Conservation (phyloP, 2,113 vertebrate species). For the Rissa tridactyla region DNA sequence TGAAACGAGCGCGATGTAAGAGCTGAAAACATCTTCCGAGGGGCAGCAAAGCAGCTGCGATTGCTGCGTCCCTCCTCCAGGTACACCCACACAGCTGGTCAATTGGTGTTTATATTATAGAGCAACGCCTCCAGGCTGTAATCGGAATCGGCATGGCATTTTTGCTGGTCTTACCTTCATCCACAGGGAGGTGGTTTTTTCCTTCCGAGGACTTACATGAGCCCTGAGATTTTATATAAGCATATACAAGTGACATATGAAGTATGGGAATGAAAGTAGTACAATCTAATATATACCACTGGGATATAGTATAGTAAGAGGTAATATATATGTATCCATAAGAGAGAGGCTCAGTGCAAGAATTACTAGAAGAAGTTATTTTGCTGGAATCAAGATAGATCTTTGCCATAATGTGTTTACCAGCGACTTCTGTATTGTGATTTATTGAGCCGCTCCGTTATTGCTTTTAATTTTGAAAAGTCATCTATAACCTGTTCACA, state of each 20-base stretch:
- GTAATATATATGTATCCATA: background rate
- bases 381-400: constrained; percentile 32
- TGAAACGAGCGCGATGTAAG: background rate
- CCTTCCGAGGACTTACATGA: background rate
- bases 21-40: background rate
- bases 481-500: constrained; percentile 26
- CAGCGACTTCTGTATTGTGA: background rate
- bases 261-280: background rate
- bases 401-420: constrained; percentile 33
- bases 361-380: background rate
- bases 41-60: background rate
- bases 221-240: background rate
- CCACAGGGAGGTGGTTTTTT: background rate
- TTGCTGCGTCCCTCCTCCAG: background rate
- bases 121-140: background rate
- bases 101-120: background rate
- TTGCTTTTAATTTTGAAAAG: constrained; percentile 51
- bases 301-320: background rate
- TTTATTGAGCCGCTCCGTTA: constrained; percentile 33
- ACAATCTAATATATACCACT: background rate
- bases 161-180: background rate
- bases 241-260: background rate
- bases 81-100: background rate
- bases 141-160: fast-evolving
- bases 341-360: background rate